Percentiles rank a stretch among this genome's conserved stretches.
Evolutionary conservation across 2,888 invertebrate genomes (phyloP).

Genomic region (Mythimna pallens): DNA sequence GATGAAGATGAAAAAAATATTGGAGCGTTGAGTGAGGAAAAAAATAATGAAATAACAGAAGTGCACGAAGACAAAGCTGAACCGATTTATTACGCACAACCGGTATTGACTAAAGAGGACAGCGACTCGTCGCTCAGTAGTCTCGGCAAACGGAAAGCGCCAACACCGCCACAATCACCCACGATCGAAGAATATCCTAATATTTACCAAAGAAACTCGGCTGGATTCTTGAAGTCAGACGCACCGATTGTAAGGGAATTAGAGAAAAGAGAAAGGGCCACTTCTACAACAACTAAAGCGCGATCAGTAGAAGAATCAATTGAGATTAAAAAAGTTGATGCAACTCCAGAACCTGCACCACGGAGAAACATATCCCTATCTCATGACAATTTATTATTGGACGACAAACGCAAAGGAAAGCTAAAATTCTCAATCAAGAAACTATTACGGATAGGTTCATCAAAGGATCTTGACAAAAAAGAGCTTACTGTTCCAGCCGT

Average conservation of each 20-base stretch:
- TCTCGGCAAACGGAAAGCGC: constrained; percentile 94
- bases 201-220: constrained; percentile 91
- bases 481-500: constrained; percentile 83
- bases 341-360: constrained; percentile 92
- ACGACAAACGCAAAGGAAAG: constrained; percentile 93
- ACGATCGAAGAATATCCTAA: constrained; percentile 87
- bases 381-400: constrained; percentile 92
- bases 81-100: constrained; percentile 86
- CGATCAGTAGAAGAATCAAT: constrained; percentile 77
- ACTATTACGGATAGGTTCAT: constrained; percentile 94
- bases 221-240: constrained; percentile 90
- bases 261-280: constrained; percentile 93
- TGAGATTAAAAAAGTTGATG: constrained; percentile 78
- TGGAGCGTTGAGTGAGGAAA: constrained; percentile 78
- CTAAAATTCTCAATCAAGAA: constrained; percentile 95
- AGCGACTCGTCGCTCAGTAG: constrained; percentile 89
- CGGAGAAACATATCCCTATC: constrained; percentile 93
- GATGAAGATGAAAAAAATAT: constrained; percentile 75
- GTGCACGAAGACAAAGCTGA: constrained; percentile 83
- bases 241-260: constrained; percentile 94
- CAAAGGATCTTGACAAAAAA: constrained; percentile 92
- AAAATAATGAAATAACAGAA: constrained; percentile 83
- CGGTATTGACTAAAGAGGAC: constrained; percentile 90
- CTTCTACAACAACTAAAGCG: constrained; percentile 75
- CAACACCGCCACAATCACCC: constrained; percentile 92